phyloP scores from a whole-genome alignment of 1,140 invertebrate genomes.

The Tachypleus tridentatus region DNA sequence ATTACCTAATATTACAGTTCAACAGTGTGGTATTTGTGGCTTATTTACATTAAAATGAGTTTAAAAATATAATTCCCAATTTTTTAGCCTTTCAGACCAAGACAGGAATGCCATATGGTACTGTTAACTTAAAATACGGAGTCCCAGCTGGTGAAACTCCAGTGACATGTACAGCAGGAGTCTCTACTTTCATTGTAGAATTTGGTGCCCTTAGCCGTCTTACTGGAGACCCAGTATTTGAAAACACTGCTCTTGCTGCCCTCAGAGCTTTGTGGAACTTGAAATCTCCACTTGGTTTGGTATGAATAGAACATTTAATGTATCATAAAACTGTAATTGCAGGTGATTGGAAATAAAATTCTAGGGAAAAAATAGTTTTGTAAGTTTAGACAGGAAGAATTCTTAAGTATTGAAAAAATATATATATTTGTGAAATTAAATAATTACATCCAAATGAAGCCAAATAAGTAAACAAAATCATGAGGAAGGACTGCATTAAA shows the following conservation, averaged over 20 bases:
- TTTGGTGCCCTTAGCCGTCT: conserved; percentile 89
- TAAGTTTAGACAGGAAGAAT: no score
- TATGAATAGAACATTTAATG: conserved; percentile 22
- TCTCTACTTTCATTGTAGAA: conserved; percentile 91
- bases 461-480: no score
- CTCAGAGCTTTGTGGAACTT: conserved; percentile 75
- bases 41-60: background rate
- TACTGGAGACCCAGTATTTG: conserved; percentile 89
- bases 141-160: conserved; percentile 90
- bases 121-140: conserved; percentile 79
- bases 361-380: no score
- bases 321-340: no score
- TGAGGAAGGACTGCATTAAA: no score
- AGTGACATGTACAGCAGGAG: conserved; percentile 93
- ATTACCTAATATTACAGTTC: no score
- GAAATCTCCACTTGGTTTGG: conserved; percentile 70
- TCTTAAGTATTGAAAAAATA: no score
- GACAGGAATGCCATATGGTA: conserved; percentile 96
- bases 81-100: conserved; percentile 42
- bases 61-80: conserved; percentile 9
- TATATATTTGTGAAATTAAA: no score
- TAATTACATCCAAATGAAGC: no score
- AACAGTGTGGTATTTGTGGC: no score
- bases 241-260: conserved; percentile 83
- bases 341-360: no score